Percentiles rank a stretch among this genome's conserved stretches.
phyloP scores from a whole-genome alignment of 1,140 invertebrate species.

The Drosophila teissieri region DNA sequence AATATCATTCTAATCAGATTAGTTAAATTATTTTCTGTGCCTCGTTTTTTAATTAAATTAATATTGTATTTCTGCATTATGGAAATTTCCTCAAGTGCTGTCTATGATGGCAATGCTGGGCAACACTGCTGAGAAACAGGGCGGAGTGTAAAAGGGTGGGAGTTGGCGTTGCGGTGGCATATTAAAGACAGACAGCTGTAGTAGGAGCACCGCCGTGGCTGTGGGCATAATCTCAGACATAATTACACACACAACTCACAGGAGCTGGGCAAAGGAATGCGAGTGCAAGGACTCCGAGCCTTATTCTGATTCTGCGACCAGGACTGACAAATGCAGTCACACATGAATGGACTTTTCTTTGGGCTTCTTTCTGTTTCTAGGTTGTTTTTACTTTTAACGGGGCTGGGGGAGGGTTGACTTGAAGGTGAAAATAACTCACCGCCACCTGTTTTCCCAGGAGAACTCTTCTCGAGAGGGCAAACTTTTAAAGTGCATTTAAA shows the following conservation, averaged over 20 bases:
- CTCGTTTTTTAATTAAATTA: too few relatives aligned
- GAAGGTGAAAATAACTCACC: conserved; percentile 21
- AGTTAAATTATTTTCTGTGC: too few relatives aligned
- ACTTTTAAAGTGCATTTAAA: conserved; percentile 83
- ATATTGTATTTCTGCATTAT: too few relatives aligned
- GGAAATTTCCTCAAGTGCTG: too few relatives aligned
- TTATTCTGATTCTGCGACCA: conserved; percentile 4
- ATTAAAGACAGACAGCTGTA: conserved; percentile 63
- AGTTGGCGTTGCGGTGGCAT: conserved; percentile 23
- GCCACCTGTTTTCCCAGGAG: conserved; percentile 5
- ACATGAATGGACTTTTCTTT: conserved; percentile 55
- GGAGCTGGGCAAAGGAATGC: conserved; percentile 16
- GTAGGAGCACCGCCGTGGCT: conserved; percentile 51
- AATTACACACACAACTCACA: conserved; percentile 67
- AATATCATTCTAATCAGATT: not conserved
- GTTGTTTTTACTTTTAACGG: conserved; percentile 37
- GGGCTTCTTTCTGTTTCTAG: conserved; percentile 16
- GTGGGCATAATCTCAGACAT: conserved; percentile 81
- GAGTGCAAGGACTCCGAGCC: conserved; percentile 26
- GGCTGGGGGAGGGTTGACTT: conserved; percentile 63
- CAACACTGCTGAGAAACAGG: not conserved
- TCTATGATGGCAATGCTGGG: too few relatives aligned
- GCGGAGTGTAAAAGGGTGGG: not conserved
- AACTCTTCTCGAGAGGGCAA: conserved; percentile 30
- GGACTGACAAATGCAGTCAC: conserved; percentile 76